Conservation (phyloP, 2,888 invertebrate genomes). For the Heliconius erato region DNA sequence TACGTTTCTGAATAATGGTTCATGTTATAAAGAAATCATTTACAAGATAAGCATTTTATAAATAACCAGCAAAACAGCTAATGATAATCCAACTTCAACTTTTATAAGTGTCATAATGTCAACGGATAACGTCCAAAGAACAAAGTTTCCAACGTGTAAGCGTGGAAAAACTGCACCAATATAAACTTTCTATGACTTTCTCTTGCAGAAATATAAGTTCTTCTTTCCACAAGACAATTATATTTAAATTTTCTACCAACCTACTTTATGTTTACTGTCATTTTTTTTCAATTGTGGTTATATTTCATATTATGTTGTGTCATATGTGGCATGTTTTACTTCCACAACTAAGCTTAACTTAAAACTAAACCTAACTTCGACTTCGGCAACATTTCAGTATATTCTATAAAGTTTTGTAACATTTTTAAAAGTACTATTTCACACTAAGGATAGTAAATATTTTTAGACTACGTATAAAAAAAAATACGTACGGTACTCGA, state of each 20-base stretch:
- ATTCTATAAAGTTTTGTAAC: too few relatives aligned
- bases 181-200: conserved; percentile 29
- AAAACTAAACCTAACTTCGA: background rate
- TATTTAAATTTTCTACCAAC: background rate
- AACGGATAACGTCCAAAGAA: conserved; percentile 16
- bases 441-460: background rate
- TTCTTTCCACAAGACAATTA: background rate
- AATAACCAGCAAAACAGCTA: background rate
- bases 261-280: background rate
- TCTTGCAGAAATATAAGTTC: background rate
- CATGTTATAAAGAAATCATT: background rate
- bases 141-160: conserved; percentile 28
- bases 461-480: background rate
- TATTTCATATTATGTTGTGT: background rate
- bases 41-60: background rate
- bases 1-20: too few relatives aligned
- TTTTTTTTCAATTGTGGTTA: background rate
- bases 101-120: conserved; percentile 30
- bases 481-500: too few relatives aligned
- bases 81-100: conserved; percentile 16
- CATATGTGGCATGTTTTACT: background rate
- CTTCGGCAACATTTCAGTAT: too few relatives aligned
- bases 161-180: conserved; percentile 27
- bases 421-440: background rate
- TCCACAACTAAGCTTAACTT: background rate